Conservation (phyloP, 2,888 invertebrate species). For the Acanthosoma haemorrhoidale region DNA sequence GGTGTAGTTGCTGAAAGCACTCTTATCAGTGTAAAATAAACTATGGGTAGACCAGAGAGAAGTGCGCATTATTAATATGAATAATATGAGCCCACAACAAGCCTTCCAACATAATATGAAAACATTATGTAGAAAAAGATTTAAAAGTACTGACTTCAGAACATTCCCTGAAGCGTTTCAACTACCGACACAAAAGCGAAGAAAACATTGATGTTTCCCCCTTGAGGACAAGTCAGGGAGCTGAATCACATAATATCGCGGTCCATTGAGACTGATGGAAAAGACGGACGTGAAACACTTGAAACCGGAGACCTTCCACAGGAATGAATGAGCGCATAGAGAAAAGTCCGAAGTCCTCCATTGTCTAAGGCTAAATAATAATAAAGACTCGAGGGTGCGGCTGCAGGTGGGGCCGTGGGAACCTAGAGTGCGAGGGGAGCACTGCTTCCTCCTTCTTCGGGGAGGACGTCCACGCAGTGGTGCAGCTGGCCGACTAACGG, state of each 20-base stretch:
- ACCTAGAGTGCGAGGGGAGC: background rate
- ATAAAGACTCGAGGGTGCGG: background rate
- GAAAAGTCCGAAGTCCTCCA: background rate
- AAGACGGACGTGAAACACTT: background rate
- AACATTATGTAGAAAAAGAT: no score
- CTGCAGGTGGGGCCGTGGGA: constrained; percentile 7
- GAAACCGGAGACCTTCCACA: background rate
- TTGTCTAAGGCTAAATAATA: constrained; percentile 6
- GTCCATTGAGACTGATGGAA: background rate
- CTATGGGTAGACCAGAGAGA: no score
- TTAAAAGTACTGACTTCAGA: no score
- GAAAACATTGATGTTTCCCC: no score
- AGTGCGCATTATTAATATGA: no score
- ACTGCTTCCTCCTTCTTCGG: background rate
- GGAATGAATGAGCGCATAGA: background rate
- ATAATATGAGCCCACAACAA: no score
- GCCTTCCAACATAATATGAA: no score
- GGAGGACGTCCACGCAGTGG: constrained; percentile 1
- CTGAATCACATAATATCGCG: background rate
- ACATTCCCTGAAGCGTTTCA: no score
- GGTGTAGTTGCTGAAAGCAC: no score
- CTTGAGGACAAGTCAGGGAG: background rate
- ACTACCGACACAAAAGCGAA: no score
- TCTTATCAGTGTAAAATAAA: no score
- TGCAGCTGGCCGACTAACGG: background rate